Base-by-base conservation (phyloP, 2,113 vertebrate genomes). In the Rhea pennata region DNA sequence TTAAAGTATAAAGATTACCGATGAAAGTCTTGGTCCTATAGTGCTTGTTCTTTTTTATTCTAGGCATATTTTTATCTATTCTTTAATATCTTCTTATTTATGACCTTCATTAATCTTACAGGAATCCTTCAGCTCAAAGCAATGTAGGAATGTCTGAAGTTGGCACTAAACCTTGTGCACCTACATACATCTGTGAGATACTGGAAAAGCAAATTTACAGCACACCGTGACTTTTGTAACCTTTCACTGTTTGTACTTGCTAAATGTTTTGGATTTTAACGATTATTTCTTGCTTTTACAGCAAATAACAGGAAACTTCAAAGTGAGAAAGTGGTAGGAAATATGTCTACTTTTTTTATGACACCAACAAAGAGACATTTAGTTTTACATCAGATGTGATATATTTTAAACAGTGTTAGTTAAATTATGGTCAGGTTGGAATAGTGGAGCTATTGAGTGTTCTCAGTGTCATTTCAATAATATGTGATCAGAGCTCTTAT, bases 211-310 rank as follows among this genome's bases (percentile, higher is more conserved):
- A 77, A 71, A 33, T 15, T 27, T 16, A 20, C 20, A 42, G 13
- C 39, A 33, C 53, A 65, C 26, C 19, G 21, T 27, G 7, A 39
- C 0, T 0, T 36, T 39, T 84, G 8, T 66, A 80, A 54, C 33
- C 44, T 78, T 64, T 78, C 31, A 36, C 51, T 67, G 40, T 8
- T 17, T 17, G 5, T 51, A 21, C n/a, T 31, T 88, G 48, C 33
- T 31, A 70, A 84, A 81, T 29, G 20, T 83, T 62, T 46, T 26
- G 4, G 12, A 74, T 12, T 66, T 93, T 74, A 46, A 12, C 31
- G 44, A 40, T 53, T 67, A 29, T 40, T 93, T 46, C 59, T 77
- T 78, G 33, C 36, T 74, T 94, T 84, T 42, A 48, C 36, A 84
- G 81, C 78, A 81, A 31, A 87, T 94, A 77, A 75, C 29, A 20